Evolutionary conservation across 2,888 invertebrate genomes (phyloP).

Genomic region (Oxytorus armatus): DNA sequence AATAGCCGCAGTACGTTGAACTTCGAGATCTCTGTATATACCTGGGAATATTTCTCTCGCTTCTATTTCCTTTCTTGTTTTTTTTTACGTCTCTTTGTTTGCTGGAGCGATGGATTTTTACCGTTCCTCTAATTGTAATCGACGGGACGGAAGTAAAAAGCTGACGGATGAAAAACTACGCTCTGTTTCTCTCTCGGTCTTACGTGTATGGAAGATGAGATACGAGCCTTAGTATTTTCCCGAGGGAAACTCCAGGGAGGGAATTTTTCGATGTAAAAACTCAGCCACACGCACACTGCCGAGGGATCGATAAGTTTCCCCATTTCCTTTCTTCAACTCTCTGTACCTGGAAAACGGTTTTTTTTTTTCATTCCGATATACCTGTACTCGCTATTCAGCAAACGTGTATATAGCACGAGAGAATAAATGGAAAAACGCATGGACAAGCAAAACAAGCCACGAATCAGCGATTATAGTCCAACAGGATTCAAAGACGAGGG

Average conservation of each 20-base stretch:
- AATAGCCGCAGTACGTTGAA: conserved; percentile 25
- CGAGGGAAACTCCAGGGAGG: conserved; percentile 29
- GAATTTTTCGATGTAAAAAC: conserved; percentile 15
- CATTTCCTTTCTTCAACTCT: conserved; percentile 25
- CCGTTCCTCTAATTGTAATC: conserved; percentile 38
- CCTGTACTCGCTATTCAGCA: background rate
- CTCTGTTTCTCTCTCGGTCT: background rate
- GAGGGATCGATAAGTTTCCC: conserved; percentile 42
- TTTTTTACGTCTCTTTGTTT: conserved; percentile 10
- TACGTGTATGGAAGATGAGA: background rate
- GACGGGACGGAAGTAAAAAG: conserved; percentile 51
- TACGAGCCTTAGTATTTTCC: background rate
- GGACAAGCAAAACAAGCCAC: conserved; percentile 35
- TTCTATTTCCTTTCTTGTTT: conserved; percentile 12
- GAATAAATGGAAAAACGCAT: conserved; percentile 24
- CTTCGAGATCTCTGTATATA: conserved; percentile 13
- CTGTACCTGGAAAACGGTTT: conserved; percentile 52
- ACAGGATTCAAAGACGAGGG: conserved; percentile 31
- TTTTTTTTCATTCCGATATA: conserved; percentile 20
- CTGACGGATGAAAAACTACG: conserved; percentile 48
- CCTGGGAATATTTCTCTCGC: conserved; percentile 25
- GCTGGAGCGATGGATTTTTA: conserved; percentile 19
- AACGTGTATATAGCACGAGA: background rate
- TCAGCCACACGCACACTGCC: background rate
- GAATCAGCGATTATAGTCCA: conserved; percentile 28